These are phyloP conservation scores for Xerus inauris DNA, from an alignment of 2,113 vertebrate species.

Conservation along the genomic window DNA sequence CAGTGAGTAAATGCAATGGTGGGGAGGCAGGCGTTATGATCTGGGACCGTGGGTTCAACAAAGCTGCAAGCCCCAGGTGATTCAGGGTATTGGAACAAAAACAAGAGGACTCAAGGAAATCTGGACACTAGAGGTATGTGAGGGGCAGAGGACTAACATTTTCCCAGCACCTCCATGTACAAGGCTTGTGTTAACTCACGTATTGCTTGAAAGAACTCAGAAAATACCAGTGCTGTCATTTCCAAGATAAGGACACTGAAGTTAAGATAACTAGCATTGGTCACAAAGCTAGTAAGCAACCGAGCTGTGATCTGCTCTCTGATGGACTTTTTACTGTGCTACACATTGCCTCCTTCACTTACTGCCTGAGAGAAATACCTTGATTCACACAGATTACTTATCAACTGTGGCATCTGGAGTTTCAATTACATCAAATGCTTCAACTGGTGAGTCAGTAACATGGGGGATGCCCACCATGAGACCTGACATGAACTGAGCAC, in stretches of 20 bases:
- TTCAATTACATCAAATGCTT: slow-evolving; percentile 38
- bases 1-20: background rate
- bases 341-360: background rate
- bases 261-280: background rate
- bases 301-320: background rate
- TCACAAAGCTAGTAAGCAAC: background rate
- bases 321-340: background rate
- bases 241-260: background rate
- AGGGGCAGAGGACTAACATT: background rate
- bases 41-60: background rate
- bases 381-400: background rate
- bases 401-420: background rate
- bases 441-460: background rate
- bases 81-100: background rate
- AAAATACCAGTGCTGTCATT: background rate
- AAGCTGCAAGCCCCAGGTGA: background rate
- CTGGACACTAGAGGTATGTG: background rate
- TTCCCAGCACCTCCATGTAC: background rate
- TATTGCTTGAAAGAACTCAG: slow-evolving; percentile 7
- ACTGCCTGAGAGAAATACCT: background rate
- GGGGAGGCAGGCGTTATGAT: background rate
- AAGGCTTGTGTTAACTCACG: background rate
- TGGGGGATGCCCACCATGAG: background rate
- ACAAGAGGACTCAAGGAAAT: background rate
- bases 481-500: background rate